Conservation (phyloP, 2,888 invertebrate genomes). For the Phoenoteleia sp. region DNA sequence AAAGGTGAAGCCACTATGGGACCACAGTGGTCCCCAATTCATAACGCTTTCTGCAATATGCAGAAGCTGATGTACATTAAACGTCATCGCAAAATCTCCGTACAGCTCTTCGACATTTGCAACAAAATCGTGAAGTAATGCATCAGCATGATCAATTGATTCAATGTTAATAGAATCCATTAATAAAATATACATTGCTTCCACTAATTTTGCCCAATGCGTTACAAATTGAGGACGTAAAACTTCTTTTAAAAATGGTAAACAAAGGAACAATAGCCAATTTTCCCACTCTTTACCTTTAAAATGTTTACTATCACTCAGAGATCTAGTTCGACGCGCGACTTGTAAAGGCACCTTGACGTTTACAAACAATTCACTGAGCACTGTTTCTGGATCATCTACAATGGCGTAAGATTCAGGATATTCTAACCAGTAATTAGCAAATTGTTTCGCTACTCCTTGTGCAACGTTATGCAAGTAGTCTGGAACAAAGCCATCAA, state of each 20-base stretch:
- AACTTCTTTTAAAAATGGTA: slow-evolving; percentile 7
- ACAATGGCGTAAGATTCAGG: background rate
- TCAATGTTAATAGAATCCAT: slow-evolving; percentile 25
- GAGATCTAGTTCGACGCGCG: slow-evolving; percentile 8
- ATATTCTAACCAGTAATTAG: slow-evolving; percentile 27
- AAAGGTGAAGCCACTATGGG: slow-evolving; percentile 50
- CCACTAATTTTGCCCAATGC: slow-evolving; percentile 37
- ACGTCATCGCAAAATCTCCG: slow-evolving; percentile 26
- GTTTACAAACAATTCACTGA: slow-evolving; percentile 1
- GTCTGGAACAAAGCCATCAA: slow-evolving; percentile 44
- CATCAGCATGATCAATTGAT: slow-evolving; percentile 39
- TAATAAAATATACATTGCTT: slow-evolving; percentile 35
- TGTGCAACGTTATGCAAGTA: slow-evolving; percentile 44
- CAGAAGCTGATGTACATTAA: slow-evolving; percentile 57
- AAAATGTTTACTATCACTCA: slow-evolving; percentile 11
- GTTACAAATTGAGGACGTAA: background rate
- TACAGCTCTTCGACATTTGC: slow-evolving; percentile 29
- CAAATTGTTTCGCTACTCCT: slow-evolving; percentile 59
- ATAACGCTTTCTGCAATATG: slow-evolving; percentile 59
- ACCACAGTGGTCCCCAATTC: slow-evolving; percentile 57
- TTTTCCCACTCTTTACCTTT: slow-evolving; percentile 42
- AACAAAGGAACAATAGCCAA: background rate
- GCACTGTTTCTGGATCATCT: background rate
- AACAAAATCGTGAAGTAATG: slow-evolving; percentile 20
- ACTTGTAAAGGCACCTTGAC: slow-evolving; percentile 33